Evolutionary conservation across 2,888 invertebrate genomes (phyloP).

Genomic region (Caenorhabditis plicata): DNA sequence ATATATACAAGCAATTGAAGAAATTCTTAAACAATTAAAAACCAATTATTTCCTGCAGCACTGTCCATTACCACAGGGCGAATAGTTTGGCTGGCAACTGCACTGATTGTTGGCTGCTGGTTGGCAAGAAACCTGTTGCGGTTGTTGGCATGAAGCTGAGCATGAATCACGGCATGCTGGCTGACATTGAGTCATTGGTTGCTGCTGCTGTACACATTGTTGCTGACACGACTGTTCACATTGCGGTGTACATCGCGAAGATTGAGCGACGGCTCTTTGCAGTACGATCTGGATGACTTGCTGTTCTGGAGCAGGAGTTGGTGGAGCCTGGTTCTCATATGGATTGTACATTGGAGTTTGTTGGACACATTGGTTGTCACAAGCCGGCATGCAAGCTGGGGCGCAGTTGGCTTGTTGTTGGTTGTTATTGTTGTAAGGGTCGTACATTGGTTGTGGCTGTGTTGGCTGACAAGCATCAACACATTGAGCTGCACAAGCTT

Average conservation of each 20-base stretch:
- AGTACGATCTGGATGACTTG: constrained; percentile 31
- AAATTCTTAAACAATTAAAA: no score
- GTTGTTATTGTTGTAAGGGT: constrained; percentile 19
- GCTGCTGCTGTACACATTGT: constrained; percentile 42
- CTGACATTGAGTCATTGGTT: constrained; percentile 37
- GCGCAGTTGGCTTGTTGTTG: constrained; percentile 25
- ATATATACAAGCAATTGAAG: no score
- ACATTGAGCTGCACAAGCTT: constrained; percentile 33
- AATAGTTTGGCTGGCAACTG: constrained; percentile 38
- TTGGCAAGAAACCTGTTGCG: constrained; percentile 35
- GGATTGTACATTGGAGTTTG: constrained; percentile 22
- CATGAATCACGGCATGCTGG: constrained; percentile 42
- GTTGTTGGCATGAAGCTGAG: constrained; percentile 36
- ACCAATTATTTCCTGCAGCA: constrained; percentile 45
- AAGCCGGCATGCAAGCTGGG: constrained; percentile 27
- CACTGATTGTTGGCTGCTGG: constrained; percentile 20
- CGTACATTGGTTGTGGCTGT: constrained; percentile 21
- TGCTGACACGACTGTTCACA: constrained; percentile 42
- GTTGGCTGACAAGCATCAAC: constrained; percentile 23
- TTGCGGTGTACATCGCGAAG: constrained; percentile 40
- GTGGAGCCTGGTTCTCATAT: no score
- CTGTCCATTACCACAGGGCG: constrained; percentile 44
- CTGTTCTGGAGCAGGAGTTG: constrained; percentile 3
- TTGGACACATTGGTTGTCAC: constrained; percentile 22
- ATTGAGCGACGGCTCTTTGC: constrained; percentile 37